Percentiles rank a stretch among this genome's conserved stretches.
Evolutionary conservation across 2,797 vertebrate genomes (phyloP).

Genomic region (Neoniphon sammara): DNA sequence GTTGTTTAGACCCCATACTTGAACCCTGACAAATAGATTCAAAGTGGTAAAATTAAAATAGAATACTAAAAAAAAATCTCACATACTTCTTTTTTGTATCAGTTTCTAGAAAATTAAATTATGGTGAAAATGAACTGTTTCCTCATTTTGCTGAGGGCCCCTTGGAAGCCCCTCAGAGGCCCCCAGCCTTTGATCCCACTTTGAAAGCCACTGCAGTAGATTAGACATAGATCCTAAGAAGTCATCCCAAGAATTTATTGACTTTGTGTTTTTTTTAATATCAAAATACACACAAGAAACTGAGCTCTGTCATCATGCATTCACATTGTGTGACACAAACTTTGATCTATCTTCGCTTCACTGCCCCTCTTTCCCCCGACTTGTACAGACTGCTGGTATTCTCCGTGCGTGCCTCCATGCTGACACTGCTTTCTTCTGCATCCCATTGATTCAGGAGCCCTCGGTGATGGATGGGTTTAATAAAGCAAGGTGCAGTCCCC

Average conservation of each 20-base stretch:
- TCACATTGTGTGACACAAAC: constrained; percentile 51
- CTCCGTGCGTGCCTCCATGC: constrained; percentile 71
- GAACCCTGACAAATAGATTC: too few species aligned
- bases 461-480: constrained; percentile 87
- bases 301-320: constrained; percentile 58
- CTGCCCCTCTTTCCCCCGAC: constrained; percentile 54
- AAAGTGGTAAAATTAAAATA: too few species aligned
- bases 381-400: constrained; percentile 68
- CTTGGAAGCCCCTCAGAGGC: too few species aligned
- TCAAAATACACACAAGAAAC: constrained; percentile 29
- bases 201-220: too few species aligned
- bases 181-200: too few species aligned
- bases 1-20: too few species aligned
- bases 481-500: constrained; percentile 84
- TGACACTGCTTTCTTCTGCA: constrained; percentile 82
- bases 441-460: constrained; percentile 81
- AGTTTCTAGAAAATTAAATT: too few species aligned
- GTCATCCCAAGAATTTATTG: not conserved
- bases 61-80: too few species aligned
- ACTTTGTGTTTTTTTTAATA: not conserved
- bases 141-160: too few species aligned
- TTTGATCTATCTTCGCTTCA: constrained; percentile 63
- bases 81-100: too few species aligned
- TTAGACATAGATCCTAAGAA: not conserved
- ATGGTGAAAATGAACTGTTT: too few species aligned